Percentiles rank a stretch among this genome's conserved stretches.
Conservation (phyloP, 1,140 invertebrate genomes). For the Saxidomus purpurata region DNA sequence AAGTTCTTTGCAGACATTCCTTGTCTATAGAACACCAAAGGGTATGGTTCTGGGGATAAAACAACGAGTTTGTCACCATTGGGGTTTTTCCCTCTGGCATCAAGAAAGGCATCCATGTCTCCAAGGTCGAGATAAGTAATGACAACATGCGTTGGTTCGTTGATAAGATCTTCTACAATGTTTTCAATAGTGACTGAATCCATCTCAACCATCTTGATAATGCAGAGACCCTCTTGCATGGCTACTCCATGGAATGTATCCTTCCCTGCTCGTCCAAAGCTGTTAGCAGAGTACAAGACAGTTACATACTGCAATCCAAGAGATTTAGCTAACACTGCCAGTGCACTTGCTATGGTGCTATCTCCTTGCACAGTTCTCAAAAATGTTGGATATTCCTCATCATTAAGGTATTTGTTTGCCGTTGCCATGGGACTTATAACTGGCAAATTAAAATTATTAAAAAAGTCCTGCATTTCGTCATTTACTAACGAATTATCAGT, state of each 20-base stretch:
- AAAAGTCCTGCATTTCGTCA: constrained; percentile 72
- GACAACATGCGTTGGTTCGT: constrained; percentile 69
- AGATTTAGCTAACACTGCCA: constrained; percentile 85
- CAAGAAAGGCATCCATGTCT: constrained; percentile 66
- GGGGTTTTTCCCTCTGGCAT: constrained; percentile 55
- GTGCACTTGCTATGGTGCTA: constrained; percentile 91
- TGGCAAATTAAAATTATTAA: constrained; percentile 76
- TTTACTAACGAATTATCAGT: constrained; percentile 77
- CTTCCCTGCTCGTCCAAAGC: constrained; percentile 73
- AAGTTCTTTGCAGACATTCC: constrained; percentile 71
- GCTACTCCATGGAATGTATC: constrained; percentile 70
- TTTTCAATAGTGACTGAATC: constrained; percentile 12
- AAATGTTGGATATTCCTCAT: constrained; percentile 92
- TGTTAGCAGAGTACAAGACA: constrained; percentile 73
- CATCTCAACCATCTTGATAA: constrained; percentile 71
- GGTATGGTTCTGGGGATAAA: constrained; percentile 76
- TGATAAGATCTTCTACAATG: constrained; percentile 47
- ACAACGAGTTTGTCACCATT: constrained; percentile 65
- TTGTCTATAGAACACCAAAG: constrained; percentile 38
- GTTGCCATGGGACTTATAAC: constrained; percentile 87
- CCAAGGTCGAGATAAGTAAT: constrained; percentile 68
- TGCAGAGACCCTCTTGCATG: constrained; percentile 78
- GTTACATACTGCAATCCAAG: constrained; percentile 75
- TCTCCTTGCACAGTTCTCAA: constrained; percentile 93
- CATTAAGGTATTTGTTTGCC: constrained; percentile 91